Evolutionary conservation across 1,140 invertebrate species (phyloP), one percentile per base, ranked within the genome.

Genomic region (Bombus breviceps): DNA sequence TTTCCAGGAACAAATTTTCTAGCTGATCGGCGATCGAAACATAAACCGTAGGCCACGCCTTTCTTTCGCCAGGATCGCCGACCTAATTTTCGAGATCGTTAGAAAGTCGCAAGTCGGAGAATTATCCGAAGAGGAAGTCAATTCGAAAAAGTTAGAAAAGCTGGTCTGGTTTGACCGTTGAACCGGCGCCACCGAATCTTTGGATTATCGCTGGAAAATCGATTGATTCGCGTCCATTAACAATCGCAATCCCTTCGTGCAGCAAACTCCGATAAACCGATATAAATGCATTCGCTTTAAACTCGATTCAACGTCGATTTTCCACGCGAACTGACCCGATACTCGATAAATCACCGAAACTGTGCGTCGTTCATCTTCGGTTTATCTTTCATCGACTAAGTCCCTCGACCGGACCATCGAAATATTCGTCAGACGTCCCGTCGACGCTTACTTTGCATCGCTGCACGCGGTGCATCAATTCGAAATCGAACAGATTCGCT

Each of bases 241-340:
- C 72, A 43, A 73, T 22, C 41, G 13, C 13, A 47, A 73, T 73
- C 39, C 28, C 41, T 15, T 73, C 4, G 72, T 8, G 72, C 41
- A 13, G 10, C 28, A 71, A 71, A 41, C 22, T 71, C 5, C 37
- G 37, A 71, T 71, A 71, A 71, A 41, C 69, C 37, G 69, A 71
- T 71, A 71, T 71, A 71, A 71, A 71, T 41, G 69, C 69, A 41
- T 41, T 71, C 69, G 69, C 28, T 71, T 71, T 71, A 28, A 41
- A 71, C 37, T 71, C 37, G 37, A 41, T 71, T 71, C 39, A 15
- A 71, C 37, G 37, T 28, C 22, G 28, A 69, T 69, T 39, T 25
- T 39, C 68, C 18, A 9, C 10, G 22, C 22, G 22, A 37, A 34
- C 34, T 15, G 10, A 3, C 37, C 9, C 25, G 68, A 28, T 25